phyloP scores from a whole-genome alignment of 1,140 invertebrate species.

The Metaphire vulgaris region DNA sequence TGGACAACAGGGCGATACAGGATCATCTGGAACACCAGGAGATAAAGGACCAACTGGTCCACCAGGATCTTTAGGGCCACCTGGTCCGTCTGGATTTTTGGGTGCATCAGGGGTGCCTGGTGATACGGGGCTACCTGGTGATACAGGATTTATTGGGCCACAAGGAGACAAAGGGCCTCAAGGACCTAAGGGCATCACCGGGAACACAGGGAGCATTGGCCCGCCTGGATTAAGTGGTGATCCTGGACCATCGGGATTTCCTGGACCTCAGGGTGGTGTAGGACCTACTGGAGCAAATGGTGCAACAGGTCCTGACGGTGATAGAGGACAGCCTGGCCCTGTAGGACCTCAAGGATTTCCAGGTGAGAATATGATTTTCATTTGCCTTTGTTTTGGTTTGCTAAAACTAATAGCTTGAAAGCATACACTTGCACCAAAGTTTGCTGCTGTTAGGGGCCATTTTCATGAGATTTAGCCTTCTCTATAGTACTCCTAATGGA shows the following conservation, averaged over 20 bases:
- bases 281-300: conserved; percentile 52
- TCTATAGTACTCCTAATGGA: too few relatives aligned
- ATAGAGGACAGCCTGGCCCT: conserved; percentile 15
- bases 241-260: conserved; percentile 43
- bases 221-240: conserved; percentile 19
- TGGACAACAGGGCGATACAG: conserved; percentile 23
- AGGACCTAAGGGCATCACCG: conserved; percentile 19
- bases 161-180: conserved; percentile 19
- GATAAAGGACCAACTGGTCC: conserved; percentile 35
- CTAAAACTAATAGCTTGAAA: too few relatives aligned
- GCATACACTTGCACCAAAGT: too few relatives aligned
- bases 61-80: conserved; percentile 36
- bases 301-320: conserved; percentile 58
- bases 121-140: conserved; percentile 18
- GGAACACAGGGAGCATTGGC: conserved; percentile 9
- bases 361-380: too few relatives aligned
- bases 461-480: too few relatives aligned
- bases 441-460: too few relatives aligned
- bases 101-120: conserved; percentile 33
- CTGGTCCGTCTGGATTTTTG: conserved; percentile 28
- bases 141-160: conserved; percentile 24
- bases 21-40: conserved; percentile 33
- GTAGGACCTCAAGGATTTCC: conserved; percentile 16
- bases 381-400: too few relatives aligned
- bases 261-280: conserved; percentile 54